Percentiles rank a stretch among this genome's conserved stretches.
These are phyloP conservation scores for Dallia pectoralis DNA, from an alignment of 2,797 vertebrate species.

Conservation along the genomic window DNA sequence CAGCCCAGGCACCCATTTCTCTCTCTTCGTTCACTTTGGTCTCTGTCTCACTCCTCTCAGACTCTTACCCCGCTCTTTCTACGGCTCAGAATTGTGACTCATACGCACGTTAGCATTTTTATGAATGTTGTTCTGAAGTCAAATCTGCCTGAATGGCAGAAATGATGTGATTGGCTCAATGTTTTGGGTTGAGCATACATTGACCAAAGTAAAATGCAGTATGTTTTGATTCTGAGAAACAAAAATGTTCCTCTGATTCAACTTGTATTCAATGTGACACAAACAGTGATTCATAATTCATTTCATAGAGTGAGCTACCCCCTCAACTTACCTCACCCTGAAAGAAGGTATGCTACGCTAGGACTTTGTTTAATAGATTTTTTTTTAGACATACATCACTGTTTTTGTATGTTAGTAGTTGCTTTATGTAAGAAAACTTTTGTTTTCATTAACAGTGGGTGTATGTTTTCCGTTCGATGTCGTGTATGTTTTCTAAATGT, in stretches of 20 bases:
- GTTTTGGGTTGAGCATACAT: too few relatives aligned
- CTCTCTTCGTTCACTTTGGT: constrained; percentile 15
- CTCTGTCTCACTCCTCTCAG: background rate
- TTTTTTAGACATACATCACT: too few relatives aligned
- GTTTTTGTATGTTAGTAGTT: too few relatives aligned
- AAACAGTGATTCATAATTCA: background rate
- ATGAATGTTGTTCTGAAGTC: too few relatives aligned
- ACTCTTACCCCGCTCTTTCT: background rate
- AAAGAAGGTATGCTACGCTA: background rate
- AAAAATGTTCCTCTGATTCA: constrained; percentile 20
- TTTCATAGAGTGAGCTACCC: background rate
- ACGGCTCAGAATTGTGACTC: background rate
- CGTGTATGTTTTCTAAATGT: too few relatives aligned
- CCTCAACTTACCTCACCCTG: background rate
- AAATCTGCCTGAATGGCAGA: too few relatives aligned
- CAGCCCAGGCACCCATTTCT: constrained; percentile 39
- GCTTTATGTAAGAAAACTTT: too few relatives aligned
- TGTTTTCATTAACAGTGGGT: too few relatives aligned
- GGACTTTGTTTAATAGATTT: background rate
- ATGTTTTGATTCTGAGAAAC: background rate
- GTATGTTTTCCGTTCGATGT: too few relatives aligned
- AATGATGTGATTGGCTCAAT: too few relatives aligned
- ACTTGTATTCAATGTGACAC: background rate
- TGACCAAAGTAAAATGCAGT: background rate
- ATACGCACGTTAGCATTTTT: too few relatives aligned